Evolutionary conservation across 2,113 vertebrate genomes (phyloP), one percentile per base, ranked within the genome.

Genomic region (Onychorhynchus coronatus): DNA sequence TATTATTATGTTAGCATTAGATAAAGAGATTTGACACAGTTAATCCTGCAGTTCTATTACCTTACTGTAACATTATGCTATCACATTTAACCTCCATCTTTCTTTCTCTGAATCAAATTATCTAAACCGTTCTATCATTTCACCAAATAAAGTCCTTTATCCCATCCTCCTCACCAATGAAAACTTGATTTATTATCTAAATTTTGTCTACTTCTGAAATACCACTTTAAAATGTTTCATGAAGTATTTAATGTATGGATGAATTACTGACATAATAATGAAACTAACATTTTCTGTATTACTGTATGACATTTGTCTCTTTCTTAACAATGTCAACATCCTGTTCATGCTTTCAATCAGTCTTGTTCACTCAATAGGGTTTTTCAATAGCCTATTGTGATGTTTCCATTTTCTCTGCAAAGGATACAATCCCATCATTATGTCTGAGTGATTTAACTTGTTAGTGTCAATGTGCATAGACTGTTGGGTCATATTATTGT

Each of bases 1-100:
- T 46, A 49, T 71, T 70, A 62, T 85, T 70, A 63, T 42, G 33
- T 66, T 87, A 82, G 8, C 56, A 94, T 80, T 77, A 93, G 92
- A 80, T 80, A 90, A 67, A 85, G n/a, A 85, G 47, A 58, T 93
- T 80, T 91, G 39, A 88, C 73, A 88, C 50, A 94, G 89, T 63
- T 85, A 80, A 91, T 88, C 47, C 52, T 66, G 22, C 22, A 75
- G 46, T 91, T 80, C 50, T 88, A 46, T 73, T 83, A 88, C 58
- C 37, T 77, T 82, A n/a, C 42, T 85, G 58, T 50, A 82, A 37
- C 47, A 28, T 42, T 94, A 49, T 28, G 22, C 24, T 91, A 62
- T 47, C 56, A 33, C 11, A 72, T 92, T 89, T 88, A 49, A 23
- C 84, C 55, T 87, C 28, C 37, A 73, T 83, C 47, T 27, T 95